Evolutionary conservation across 2,797 vertebrate genomes (phyloP).

Genomic region (Pseudotriccus pelzelni): DNA sequence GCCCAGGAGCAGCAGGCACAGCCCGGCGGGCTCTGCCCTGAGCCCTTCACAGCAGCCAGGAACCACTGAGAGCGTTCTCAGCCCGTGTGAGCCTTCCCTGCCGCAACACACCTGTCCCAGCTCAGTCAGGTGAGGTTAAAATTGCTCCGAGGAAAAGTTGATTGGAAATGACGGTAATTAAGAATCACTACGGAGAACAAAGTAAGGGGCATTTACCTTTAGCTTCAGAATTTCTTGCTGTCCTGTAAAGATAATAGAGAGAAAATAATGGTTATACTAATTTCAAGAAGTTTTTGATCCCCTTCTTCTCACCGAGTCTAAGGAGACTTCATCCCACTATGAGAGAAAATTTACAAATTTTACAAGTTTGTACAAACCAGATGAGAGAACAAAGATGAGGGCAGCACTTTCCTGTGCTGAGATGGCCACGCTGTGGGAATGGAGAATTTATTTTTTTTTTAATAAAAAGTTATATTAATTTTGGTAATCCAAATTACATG

Average conservation of each 20-base stretch:
- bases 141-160: neutral
- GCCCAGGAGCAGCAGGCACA: neutral
- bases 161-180: neutral
- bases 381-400: neutral
- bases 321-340: neutral
- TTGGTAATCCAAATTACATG: neutral
- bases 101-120: neutral
- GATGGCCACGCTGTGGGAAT: neutral
- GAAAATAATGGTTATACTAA: neutral
- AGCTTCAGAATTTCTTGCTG: constrained; percentile 19
- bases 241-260: constrained; percentile 57
- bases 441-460: neutral
- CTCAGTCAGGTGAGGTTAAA: neutral
- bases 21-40: neutral
- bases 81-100: neutral
- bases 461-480: neutral
- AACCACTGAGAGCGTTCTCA: neutral
- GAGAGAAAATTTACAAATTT: neutral
- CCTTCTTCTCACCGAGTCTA: neutral
- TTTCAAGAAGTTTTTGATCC: neutral
- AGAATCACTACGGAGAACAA: neutral
- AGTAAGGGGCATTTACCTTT: constrained; percentile 68
- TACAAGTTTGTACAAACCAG: neutral
- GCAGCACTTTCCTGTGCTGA: neutral
- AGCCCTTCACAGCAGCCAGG: neutral